Evolutionary conservation across 2,113 vertebrate species (phyloP), one percentile per base, ranked within the genome.

Genomic region (Muntiacus reevesi): DNA sequence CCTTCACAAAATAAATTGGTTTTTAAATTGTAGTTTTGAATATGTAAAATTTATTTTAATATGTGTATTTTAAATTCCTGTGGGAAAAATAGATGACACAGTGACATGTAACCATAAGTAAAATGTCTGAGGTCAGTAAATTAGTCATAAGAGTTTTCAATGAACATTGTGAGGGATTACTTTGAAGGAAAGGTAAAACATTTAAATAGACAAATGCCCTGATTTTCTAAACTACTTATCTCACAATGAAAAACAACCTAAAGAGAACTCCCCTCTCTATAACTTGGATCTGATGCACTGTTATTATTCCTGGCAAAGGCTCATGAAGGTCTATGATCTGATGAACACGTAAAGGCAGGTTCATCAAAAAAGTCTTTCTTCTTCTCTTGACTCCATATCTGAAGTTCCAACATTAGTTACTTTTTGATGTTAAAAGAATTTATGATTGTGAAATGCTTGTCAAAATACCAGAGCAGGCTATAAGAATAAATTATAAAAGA

Each of bases 51-150:
- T 43, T 86, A 47, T 71, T 93, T 78, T 67, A 94, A 82, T 13
- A 55, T 59, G 30, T 74, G 23, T 67, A 40, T 95, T 82, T 97
- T 96, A 50, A 97, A 94, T 96, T 27, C 33, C 30, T 95, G 15
- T 88, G 40, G 87, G 76, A n/a, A 95, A 95, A 96, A 93, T 23
- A 94, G 36, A 86, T 74, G 33, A 3, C 7, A 17, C 43, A 47
- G 50, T 95, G 62, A 92, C 11, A 94, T 95, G 10, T 67, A 94
- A 67, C 6, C 33, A 43, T 84, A 96, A 94, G 81, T 43, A 95
- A 95, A 94, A 95, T 81, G 6, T 89, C 30, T 88, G 43, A 33
- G 62, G 52, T 76, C 81, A 91, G 16, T 43, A 89, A 95, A 93
- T 91, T 95, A 96, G 83, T 71, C 60, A 86, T n/a, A 83, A 79